phyloP scores from a whole-genome alignment of 2,888 invertebrate genomes.

The Empis stercorea region DNA sequence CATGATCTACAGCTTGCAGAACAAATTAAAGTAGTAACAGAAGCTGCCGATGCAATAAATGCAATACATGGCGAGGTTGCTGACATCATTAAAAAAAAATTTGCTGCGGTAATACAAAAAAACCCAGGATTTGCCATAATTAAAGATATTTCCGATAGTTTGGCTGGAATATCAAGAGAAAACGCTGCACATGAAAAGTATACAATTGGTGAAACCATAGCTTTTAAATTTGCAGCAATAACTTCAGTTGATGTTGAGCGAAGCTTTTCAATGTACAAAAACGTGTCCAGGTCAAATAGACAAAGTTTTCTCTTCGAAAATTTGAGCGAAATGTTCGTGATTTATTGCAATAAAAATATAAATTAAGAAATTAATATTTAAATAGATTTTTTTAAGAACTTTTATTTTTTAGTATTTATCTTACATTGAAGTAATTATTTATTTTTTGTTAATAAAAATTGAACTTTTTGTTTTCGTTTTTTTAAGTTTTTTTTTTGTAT shows the following conservation, averaged over 20 bases:
- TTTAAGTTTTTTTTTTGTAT: no score
- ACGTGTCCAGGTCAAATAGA: not conserved
- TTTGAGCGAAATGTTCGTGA: conserved; percentile 1
- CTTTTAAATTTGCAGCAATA: conserved; percentile 2
- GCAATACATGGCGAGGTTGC: not conserved
- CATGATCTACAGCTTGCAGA: not conserved
- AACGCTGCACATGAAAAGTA: not conserved
- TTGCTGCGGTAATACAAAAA: not conserved
- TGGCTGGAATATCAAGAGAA: not conserved
- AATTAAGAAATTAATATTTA: no score
- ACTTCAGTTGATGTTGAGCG: conserved; percentile 2
- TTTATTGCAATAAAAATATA: not conserved
- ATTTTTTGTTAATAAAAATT: no score
- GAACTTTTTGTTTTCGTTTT: no score
- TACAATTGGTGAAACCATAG: not conserved
- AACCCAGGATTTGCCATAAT: not conserved
- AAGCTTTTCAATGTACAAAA: conserved; percentile 4
- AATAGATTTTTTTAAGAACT: no score
- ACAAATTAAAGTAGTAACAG: not conserved
- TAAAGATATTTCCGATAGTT: not conserved
- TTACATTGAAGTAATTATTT: no score
- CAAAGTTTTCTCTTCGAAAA: conserved; percentile 4
- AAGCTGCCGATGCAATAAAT: not conserved
- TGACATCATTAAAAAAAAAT: not conserved
- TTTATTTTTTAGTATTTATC: no score